phyloP scores from a whole-genome alignment of 2,797 vertebrate genomes.

The Ctenosaura bakeri region DNA sequence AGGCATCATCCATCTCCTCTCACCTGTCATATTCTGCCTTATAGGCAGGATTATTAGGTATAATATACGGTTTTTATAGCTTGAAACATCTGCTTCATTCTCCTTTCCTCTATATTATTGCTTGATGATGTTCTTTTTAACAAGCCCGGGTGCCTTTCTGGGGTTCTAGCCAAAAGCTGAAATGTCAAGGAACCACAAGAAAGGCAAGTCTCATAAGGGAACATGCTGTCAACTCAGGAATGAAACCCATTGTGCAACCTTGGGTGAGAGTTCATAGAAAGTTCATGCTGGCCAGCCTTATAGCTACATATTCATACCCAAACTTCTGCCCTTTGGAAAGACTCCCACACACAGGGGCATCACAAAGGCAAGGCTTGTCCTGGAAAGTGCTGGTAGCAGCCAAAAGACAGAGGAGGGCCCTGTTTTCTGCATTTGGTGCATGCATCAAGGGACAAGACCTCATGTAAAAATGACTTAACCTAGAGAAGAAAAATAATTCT shows the following conservation, averaged over 20 bases:
- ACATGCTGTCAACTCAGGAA: slow-evolving; percentile 36
- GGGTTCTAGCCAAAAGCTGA: slow-evolving; percentile 48
- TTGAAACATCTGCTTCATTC: slow-evolving; percentile 52
- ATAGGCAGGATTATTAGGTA: not conserved
- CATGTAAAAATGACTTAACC: not conserved
- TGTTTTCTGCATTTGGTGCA: slow-evolving; percentile 6
- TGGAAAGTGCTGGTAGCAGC: not conserved
- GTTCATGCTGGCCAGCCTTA: slow-evolving; percentile 24
- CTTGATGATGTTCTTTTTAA: not conserved
- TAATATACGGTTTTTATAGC: not conserved
- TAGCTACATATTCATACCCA: slow-evolving; percentile 12
- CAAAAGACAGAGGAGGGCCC: not conserved
- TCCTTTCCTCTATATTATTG: not conserved
- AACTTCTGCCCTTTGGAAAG: slow-evolving; percentile 20
- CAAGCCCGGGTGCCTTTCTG: slow-evolving; percentile 42
- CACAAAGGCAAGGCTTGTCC: not conserved
- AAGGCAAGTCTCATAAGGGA: slow-evolving; percentile 1
- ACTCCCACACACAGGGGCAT: not conserved
- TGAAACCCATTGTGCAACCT: slow-evolving; percentile 26
- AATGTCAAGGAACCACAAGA: slow-evolving; percentile 22
- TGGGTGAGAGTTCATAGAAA: not conserved
- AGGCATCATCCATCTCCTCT: not conserved
- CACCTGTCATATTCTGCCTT: slow-evolving; percentile 4
- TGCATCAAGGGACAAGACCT: not conserved
- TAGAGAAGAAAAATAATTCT: not conserved